Evolutionary conservation across 2,113 vertebrate species (phyloP).

Genomic region (Nycticryphes semicollaris): DNA sequence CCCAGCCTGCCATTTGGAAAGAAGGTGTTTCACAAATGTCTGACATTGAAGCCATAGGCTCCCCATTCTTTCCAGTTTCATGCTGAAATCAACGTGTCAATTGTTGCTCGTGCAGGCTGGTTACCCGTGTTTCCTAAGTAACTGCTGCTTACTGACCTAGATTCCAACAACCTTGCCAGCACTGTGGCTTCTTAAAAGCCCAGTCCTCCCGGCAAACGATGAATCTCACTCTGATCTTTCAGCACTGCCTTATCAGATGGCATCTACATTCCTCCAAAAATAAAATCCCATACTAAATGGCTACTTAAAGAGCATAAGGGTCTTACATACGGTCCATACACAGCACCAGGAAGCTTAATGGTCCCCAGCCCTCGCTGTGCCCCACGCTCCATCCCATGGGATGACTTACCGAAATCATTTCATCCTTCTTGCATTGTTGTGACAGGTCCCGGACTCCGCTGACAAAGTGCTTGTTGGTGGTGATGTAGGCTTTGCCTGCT

Average conservation of each 20-base stretch:
- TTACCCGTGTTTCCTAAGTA: background rate
- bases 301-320: background rate
- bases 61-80: background rate
- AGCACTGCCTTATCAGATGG: background rate
- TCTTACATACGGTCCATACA: rapidly evolving
- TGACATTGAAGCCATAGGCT: background rate
- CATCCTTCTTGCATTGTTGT: slow-evolving; percentile 93
- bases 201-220: background rate
- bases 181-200: background rate
- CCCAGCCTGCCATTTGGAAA: background rate
- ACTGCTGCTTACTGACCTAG: slow-evolving; percentile 21
- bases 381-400: background rate
- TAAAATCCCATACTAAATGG: background rate
- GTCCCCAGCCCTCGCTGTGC: background rate
- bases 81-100: background rate
- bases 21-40: background rate
- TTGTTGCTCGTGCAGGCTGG: background rate
- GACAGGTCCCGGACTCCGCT: slow-evolving; percentile 91
- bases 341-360: background rate
- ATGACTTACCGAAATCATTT: slow-evolving; percentile 90
- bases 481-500: slow-evolving; percentile 90
- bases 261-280: background rate
- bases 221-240: background rate
- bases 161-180: background rate
- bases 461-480: slow-evolving; percentile 94